Base-by-base conservation (phyloP, 2,888 invertebrate genomes). In the Andrena flavipes region DNA sequence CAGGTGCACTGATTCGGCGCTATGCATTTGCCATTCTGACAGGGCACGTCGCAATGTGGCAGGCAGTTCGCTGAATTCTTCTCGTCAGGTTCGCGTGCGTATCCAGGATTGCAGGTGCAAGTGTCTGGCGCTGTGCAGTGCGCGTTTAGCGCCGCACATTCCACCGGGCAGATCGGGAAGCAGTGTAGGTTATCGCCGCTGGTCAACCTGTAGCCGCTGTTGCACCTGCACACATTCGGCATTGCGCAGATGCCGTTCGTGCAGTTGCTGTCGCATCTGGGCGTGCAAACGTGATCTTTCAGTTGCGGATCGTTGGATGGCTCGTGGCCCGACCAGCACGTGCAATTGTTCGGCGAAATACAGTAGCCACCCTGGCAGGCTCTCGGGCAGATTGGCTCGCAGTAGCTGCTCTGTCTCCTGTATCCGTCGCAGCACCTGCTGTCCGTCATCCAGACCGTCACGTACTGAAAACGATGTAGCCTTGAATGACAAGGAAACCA, bases 261-360 rank as follows among this genome's bases (percentile, higher is more conserved):
- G 30, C 82, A 84, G 6, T 8, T 2, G 16, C 0, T 10, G 0
- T 51, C n/a, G 67, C 84, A 84, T 2, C 63, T 16, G 0, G 85
- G 78, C 1, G 49, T 64, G 71, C 85, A 85, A 1, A 2, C n/a
- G 30, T 42, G 42, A 42, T 42, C 16, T 42, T 30, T 2, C 5
- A 13, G 0, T 4, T 30, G 13, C 0, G 35, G n/a, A 13, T 8
- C 8, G 48, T 20, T 13, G 48, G 16, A 2, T 7, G 2, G 86
- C 10, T 81, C 87, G 72, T 60, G 96, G 67, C 96, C 96, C 10
- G 95, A 94, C 89, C 95, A 95, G 92, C 97, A 96, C 2, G 94
- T 94, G 94, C 97, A 97, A 0, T 94, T 94, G 23, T 96, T 95
- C 0, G 96, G 96, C 0, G 95, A 95, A 2, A 30, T 7, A 8